Evolutionary conservation across 2,797 vertebrate species (phyloP).

Genomic region (Gambusia yucatana): DNA sequence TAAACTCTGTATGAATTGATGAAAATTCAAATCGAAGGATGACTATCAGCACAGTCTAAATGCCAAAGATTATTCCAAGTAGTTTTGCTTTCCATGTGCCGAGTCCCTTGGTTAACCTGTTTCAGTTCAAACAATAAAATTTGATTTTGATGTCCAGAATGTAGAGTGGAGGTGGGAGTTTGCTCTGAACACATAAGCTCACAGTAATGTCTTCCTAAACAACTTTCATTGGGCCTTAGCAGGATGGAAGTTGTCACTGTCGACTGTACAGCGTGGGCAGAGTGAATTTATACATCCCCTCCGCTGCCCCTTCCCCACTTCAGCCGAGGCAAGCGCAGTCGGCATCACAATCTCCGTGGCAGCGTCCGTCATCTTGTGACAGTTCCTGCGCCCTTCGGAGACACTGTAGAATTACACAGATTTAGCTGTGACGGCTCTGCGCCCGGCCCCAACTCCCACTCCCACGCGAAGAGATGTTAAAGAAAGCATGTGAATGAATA

Average conservation of each 20-base stretch:
- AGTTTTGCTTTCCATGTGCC: background rate
- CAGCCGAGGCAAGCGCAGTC: constrained; percentile 37
- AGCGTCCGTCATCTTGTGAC: constrained; percentile 75
- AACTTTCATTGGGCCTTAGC: constrained; percentile 40
- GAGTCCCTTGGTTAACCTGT: background rate
- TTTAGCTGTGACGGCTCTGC: constrained; percentile 33
- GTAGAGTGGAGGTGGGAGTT: background rate
- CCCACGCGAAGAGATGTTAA: constrained; percentile 65
- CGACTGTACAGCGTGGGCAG: constrained; percentile 27
- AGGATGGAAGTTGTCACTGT: constrained; percentile 56
- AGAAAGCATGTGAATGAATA: constrained; percentile 78
- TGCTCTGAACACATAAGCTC: constrained; percentile 31
- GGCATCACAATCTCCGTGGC: constrained; percentile 51
- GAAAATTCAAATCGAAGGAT: background rate
- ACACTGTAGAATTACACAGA: constrained; percentile 49
- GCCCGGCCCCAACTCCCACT: constrained; percentile 19
- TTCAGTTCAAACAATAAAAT: background rate
- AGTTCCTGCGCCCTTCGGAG: constrained; percentile 60
- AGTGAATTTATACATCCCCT: constrained; percentile 31
- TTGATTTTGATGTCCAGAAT: background rate
- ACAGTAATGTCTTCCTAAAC: constrained; percentile 29
- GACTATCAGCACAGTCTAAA: background rate
- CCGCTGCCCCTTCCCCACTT: constrained; percentile 49
- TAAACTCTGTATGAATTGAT: background rate
- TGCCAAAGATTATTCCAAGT: constrained; percentile 6